Base-by-base conservation (phyloP, 2,113 vertebrate species). In the Damaliscus lunatus region DNA sequence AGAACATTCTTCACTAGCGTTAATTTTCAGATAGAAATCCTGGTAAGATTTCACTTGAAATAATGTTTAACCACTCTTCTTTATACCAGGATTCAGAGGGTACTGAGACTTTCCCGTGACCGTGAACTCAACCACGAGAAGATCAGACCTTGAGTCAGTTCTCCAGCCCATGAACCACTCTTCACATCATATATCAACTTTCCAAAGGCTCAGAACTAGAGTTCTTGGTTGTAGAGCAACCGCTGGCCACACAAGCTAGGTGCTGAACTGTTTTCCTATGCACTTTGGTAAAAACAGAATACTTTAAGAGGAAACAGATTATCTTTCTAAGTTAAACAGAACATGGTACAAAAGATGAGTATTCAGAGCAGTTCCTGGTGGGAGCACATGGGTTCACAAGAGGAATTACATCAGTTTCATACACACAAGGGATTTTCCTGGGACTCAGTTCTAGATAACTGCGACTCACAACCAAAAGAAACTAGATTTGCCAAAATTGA, bases 401-500 rank as follows among this genome's bases (percentile, higher is more conserved):
- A 57, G 78, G 19, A 89, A 93, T 90, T 86, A 74, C 33, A 84
- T 87, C 87, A 94, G 60, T 91, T 95, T 94, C 43, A 94, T 81
- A 52, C 21, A 80, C 33, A 89, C 15, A 80, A 93, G 67, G 29
- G 85, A 77, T 87, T 93, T 97, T 25, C 14, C 46, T 46, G 80
- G 33, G n/a, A 88, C 53, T 52, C 55, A 87, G 67, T 95, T 97
- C 82, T 96, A 96, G 33, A 91, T 40, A 91, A 53, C 23, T 95
- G 87, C 92, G 87, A 97, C 0, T 14, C 62, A 94, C 78, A 95
- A 88, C 80, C 82, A 97, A 87, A 62, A 89, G 31, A 95, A 98
- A 95, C 96, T 86, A 94, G 62, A 83, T 97, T 96, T 97, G 52
- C 92, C 64, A 43, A 92, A 98, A 95, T 95, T 97, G 92, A 96